These are phyloP conservation scores for Drosophila paucipuncta DNA, from an alignment of 2,888 invertebrate genomes.

Conservation along the genomic window DNA sequence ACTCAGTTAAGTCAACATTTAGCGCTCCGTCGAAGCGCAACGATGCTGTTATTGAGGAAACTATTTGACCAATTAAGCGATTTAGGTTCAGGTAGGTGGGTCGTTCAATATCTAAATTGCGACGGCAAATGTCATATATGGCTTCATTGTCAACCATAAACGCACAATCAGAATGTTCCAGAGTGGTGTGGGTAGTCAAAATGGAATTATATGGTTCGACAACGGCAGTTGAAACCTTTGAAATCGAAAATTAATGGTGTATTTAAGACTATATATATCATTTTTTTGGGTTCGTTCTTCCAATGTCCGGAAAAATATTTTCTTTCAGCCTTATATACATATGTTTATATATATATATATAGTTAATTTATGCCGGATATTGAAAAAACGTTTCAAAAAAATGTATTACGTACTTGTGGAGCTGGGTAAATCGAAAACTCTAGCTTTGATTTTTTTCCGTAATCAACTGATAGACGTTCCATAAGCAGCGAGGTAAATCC, in stretches of 20 bases:
- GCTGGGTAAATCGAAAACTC: conserved; percentile 98
- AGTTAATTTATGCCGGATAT: neutral
- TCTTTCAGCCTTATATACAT: neutral
- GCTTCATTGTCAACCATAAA: conserved; percentile 97
- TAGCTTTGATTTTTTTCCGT: conserved; percentile 96
- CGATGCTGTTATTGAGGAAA: conserved; percentile 96
- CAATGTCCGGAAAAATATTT: neutral
- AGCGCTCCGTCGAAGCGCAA: conserved; percentile 96
- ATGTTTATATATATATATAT: neutral
- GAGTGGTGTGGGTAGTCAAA: conserved; percentile 95
- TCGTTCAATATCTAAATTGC: conserved; percentile 94
- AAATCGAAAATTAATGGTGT: neutral
- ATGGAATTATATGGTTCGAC: conserved; percentile 97
- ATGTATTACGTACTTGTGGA: conserved; percentile 89
- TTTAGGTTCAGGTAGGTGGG: conserved; percentile 95
- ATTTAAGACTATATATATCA: neutral
- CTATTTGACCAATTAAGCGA: conserved; percentile 94
- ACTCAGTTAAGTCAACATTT: conserved; percentile 97
- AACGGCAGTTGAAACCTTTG: conserved; percentile 91
- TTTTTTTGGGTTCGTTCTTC: neutral
- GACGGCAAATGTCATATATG: conserved; percentile 94
- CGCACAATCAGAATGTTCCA: conserved; percentile 94
- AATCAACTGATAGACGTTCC: conserved; percentile 96
- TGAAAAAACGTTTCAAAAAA: neutral
- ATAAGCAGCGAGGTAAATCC: conserved; percentile 97